These are phyloP conservation scores for Drosophila nigricruria DNA, from an alignment of 2,888 invertebrate species.

Conservation along the genomic window DNA sequence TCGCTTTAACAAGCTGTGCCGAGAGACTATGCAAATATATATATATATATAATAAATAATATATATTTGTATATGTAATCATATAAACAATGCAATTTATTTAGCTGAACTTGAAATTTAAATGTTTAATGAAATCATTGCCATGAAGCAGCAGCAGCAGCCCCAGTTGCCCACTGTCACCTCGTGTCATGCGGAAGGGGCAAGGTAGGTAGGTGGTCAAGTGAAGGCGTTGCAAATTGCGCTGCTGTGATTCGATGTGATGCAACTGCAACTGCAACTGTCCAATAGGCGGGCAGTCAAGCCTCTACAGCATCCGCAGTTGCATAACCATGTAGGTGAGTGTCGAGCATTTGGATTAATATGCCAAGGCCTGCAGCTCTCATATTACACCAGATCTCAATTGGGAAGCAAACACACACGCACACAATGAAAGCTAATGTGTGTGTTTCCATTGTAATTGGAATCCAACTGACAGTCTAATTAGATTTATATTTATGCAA, in stretches of 20 bases:
- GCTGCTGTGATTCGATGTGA: conserved; percentile 32
- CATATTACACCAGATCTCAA: conserved; percentile 23
- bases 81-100: conserved; percentile 27
- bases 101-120: conserved; percentile 74
- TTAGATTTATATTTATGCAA: conserved; percentile 12
- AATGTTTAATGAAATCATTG: conserved; percentile 79
- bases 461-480: conserved; percentile 6
- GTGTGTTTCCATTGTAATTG: no score
- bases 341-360: conserved; percentile 32
- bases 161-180: conserved; percentile 28
- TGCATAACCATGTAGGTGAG: conserved; percentile 16
- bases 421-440: no score
- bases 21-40: background rate
- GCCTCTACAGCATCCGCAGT: conserved; percentile 21
- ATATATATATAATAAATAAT: background rate
- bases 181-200: conserved; percentile 3
- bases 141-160: conserved; percentile 36
- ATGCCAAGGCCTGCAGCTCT: conserved; percentile 14
- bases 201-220: conserved; percentile 22
- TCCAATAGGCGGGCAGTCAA: background rate
- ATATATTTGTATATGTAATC: background rate
- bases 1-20: background rate
- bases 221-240: conserved; percentile 3
- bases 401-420: conserved; percentile 5
- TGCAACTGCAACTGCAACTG: conserved; percentile 37